Conservation (phyloP, 2,888 invertebrate genomes). For the Melikaiella ostensackeni region DNA sequence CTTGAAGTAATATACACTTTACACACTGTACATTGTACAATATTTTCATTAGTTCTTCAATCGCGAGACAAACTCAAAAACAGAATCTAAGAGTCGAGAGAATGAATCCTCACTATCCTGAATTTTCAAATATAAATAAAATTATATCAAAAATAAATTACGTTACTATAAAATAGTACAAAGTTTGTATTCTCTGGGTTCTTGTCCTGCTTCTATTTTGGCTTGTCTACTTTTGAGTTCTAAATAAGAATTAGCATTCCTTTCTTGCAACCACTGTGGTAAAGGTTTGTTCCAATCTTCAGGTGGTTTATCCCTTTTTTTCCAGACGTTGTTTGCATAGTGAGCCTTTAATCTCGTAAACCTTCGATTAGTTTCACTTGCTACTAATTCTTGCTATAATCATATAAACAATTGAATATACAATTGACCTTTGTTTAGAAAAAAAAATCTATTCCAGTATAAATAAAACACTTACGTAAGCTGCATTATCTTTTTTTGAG, state of each 20-base stretch:
- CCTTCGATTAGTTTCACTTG: constrained; percentile 85
- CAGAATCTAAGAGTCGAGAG: background rate
- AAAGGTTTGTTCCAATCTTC: constrained; percentile 89
- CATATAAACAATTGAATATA: background rate
- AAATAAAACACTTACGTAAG: constrained; percentile 81
- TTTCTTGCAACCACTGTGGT: constrained; percentile 86
- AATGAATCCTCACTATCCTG: background rate
- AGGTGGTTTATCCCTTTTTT: constrained; percentile 86
- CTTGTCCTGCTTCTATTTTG: constrained; percentile 72
- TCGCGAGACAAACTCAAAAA: no score
- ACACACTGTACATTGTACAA: no score
- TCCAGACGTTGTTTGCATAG: constrained; percentile 88
- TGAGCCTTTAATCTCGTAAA: constrained; percentile 83
- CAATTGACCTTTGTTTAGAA: background rate
- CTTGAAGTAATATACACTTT: no score
- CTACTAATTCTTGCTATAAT: constrained; percentile 82
- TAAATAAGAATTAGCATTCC: constrained; percentile 84
- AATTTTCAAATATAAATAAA: constrained; percentile 6
- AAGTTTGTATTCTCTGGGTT: constrained; percentile 18
- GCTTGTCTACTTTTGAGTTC: constrained; percentile 83
- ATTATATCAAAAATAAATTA: constrained; percentile 21
- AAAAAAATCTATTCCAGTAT: background rate
- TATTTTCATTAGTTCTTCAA: no score
- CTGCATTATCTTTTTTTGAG: constrained; percentile 81
- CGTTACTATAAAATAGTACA: constrained; percentile 58